phyloP scores from a whole-genome alignment of 1,140 invertebrate genomes.

The Aethina tumida region DNA sequence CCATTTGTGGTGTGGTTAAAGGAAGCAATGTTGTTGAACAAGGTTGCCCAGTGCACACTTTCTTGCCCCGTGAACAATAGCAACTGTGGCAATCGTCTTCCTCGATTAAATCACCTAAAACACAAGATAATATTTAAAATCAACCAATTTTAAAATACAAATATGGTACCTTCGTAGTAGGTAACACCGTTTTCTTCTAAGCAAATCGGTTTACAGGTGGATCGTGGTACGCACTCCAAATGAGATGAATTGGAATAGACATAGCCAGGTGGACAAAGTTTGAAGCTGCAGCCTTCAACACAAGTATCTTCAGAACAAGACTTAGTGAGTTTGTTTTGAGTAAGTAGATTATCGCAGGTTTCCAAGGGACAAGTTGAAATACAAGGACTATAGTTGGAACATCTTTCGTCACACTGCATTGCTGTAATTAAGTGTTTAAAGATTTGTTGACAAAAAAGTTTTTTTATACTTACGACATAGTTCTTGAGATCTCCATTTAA shows the following conservation, averaged over 20 bases:
- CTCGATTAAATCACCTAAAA: slow-evolving; percentile 62
- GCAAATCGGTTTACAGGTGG: slow-evolving; percentile 60
- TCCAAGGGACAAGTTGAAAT: slow-evolving; percentile 68
- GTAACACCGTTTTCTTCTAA: slow-evolving; percentile 52
- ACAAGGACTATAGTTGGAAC: slow-evolving; percentile 69
- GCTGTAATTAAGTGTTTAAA: slow-evolving; percentile 40
- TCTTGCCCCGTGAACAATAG: slow-evolving; percentile 55
- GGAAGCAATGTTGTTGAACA: slow-evolving; percentile 36
- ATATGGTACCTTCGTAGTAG: slow-evolving; percentile 70
- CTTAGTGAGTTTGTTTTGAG: slow-evolving; percentile 45
- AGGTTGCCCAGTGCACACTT: slow-evolving; percentile 58
- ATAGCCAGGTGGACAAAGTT: slow-evolving; percentile 57
- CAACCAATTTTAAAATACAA: no score
- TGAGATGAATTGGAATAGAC: slow-evolving; percentile 60
- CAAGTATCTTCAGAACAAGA: slow-evolving; percentile 64
- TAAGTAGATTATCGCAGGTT: slow-evolving; percentile 73
- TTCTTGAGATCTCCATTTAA: slow-evolving; percentile 71
- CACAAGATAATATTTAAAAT: no score
- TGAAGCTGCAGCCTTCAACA: slow-evolving; percentile 65
- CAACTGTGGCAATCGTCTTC: slow-evolving; percentile 70
- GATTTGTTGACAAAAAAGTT: neutral
- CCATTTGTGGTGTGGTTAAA: slow-evolving; percentile 28
- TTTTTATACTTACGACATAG: slow-evolving; percentile 60
- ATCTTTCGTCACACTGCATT: slow-evolving; percentile 75
- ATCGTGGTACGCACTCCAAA: slow-evolving; percentile 60